A percentile compares a stretch with the other conserved stretches of the same genome.
Conservation (phyloP, 2,113 vertebrate genomes). For the Chaetodon auriga region DNA sequence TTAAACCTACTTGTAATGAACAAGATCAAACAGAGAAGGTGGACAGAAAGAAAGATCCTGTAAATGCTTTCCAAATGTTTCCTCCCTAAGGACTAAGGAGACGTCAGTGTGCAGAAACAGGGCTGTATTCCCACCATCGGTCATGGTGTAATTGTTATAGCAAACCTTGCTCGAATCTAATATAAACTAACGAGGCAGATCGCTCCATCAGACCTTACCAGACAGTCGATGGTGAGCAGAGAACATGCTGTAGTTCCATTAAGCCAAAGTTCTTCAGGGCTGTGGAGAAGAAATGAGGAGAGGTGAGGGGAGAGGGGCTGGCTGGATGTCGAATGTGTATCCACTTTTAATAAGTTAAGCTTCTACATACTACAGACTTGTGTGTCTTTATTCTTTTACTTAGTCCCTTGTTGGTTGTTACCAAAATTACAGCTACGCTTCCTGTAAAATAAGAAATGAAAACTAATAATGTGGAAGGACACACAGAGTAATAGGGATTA, state of each 20-base stretch:
- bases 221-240: constrained; percentile 61
- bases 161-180: constrained; percentile 67
- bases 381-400: not conserved
- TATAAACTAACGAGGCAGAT: constrained; percentile 73
- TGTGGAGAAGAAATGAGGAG: constrained; percentile 15
- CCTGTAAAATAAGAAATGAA: not conserved
- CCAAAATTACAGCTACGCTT: not conserved
- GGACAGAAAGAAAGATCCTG: constrained; percentile 11
- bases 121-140: constrained; percentile 56
- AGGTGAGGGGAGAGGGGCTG: not conserved
- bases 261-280: constrained; percentile 53
- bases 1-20: not conserved
- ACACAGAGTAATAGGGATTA: not conserved
- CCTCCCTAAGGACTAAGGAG: constrained; percentile 25
- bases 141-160: constrained; percentile 58
- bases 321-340: constrained; percentile 23
- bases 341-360: constrained; percentile 40
- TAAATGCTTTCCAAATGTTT: constrained; percentile 61
- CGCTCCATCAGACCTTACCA: constrained; percentile 64
- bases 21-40: constrained; percentile 20
- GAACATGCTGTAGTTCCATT: constrained; percentile 78
- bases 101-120: constrained; percentile 17
- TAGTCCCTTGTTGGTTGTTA: not conserved
- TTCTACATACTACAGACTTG: not conserved
- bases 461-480: not conserved